Base-by-base conservation (phyloP, 2,888 invertebrate genomes). In the Drosophila gaucha region DNA sequence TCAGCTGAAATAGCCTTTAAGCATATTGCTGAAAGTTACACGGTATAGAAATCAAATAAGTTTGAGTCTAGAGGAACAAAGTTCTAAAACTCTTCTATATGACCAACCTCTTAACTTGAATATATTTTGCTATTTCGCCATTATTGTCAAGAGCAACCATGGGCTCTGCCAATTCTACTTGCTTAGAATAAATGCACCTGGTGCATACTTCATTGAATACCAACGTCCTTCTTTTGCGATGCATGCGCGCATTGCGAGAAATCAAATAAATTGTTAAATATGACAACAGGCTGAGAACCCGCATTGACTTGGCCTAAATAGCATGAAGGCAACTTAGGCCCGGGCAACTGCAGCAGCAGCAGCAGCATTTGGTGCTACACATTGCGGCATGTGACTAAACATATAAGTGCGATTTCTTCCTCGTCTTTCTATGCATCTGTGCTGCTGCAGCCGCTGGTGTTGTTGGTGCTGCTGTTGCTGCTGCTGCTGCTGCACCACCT, bases 321-420 rank as follows among this genome's bases (percentile, higher is more conserved):
- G 58, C 65, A 44, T 51, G 39, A 35, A 52, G 43, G 55, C 64
- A 55, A 39, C 64, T 51, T 67, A 58, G 64, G 39, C 67, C 54
- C 67, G 52, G 54, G 38, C 49, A 44, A 43, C 70, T 39, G 44
- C 65, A 52, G 12, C 47, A 33, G 16, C 10, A 33, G 47, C 66
- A 31, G 35, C 58, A 49, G 58, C 58, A 49, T 63, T 70, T 84
- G 68, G 75, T 84, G 84, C 84, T 74, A 71, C 73, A 86, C 80
- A 80, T 83, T 67, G 85, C 69, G 71, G 63, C 74, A 72, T 77
- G 84, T 67, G 72, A 77, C 80, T 84, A 65, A 80, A 86, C 79
- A 70, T 73, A 73, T 80, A 80, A 83, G 75, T 86, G 70, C 80
- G 67, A 78, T 73, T 83, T 77, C 77, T 80, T 80, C 79, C 86